Evolutionary conservation across 2,797 vertebrate genomes (phyloP), one percentile per base, ranked within the genome.

Genomic region (Muscicapa striata): DNA sequence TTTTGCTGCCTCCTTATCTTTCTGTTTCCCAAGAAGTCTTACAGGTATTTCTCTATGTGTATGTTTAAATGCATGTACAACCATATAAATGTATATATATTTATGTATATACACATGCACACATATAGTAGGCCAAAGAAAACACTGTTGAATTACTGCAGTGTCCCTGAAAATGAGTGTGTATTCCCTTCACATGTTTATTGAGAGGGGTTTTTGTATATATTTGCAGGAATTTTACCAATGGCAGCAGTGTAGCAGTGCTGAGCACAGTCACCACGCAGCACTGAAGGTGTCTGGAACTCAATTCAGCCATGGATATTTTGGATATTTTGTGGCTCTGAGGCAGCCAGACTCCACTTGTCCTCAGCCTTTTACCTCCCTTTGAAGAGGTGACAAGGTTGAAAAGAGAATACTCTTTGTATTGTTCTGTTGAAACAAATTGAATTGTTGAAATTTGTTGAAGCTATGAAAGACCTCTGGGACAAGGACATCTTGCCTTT

Each of bases 241-340:
- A 2, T 24, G n/a, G 23, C 72, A 48, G 58, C 58, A 45, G 45
- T 10, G 62, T 12, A 41, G 81, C 32, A 5, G 10, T 2, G 27
- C 12, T 0, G 3, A 36, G 45, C 12, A 6, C 29, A 55, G 63
- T 8, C 21, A 11, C 20, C 51, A 30, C 0, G 0, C 19, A 26
- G 36, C 27, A 11, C 21, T 12, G 41, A 23, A 27, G 52, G 6
- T 24, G 12, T 20, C 36, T 23, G 22, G 30, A 30, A 24, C 38
- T 77, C 2, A 1, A 0, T 69, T 45, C 0, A 11, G 63, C 48
- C 55, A 32, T 1, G 1, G 52, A 8, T 15, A 20, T 57, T 59
- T 19, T 0, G 0, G 57, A 8, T 15, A 20, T 57, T 59, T 19
- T 0, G 0, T 51, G 34, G 18, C 48, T 63, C 66, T 59, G 51